Base-by-base conservation (phyloP, 2,113 vertebrate species). In the Upupa epops region DNA sequence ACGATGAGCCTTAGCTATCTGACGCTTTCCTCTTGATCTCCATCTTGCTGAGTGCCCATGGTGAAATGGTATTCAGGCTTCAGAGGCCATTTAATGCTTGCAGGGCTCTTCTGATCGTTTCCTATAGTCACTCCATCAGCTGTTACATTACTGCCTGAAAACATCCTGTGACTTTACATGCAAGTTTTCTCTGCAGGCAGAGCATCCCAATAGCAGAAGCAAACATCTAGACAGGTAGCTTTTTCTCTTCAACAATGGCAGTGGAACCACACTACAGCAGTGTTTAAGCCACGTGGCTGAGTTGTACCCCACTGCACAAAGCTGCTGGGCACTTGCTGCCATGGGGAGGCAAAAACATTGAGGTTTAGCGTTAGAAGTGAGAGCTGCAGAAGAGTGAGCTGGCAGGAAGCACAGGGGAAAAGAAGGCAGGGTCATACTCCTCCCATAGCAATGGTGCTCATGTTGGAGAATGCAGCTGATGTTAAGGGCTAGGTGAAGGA, bases 1-100 rank as follows among this genome's bases (percentile, higher is more conserved):
- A 71, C 4, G 8, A 69, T 58, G 64, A 85, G 60, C 68, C 82
- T 66, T 63, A 88, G 60, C 63, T n/a, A n/a, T n/a, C n/a, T 56
- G 64, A 91, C 85, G 59, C 75, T 94, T 95, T 74, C 48, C 13
- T 65, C 60, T 80, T 80, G 75, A 70, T 85, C 94, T 92, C 85
- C 45, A 25, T 83, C 79, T 83, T 16, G 0, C 61, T 71, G 63
- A 55, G 32, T 73, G 56, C 60, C 75, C 4, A 2, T 83, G 71
- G 73, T 61, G 28, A 85, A 88, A 80, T 28, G 24, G n/a, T 22
- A 11, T 40, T 87, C 42, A 73, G 48, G 13, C 51, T 92, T 73
- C 1, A 1, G 48, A 20, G 29, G 70, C 54, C 20, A 14, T 80
- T 70, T 89, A 52, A 37, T 70, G 55, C 52, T 86, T 85, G 55